A percentile compares a stretch with the other conserved stretches of the same genome.
phyloP scores from a whole-genome alignment of 2,113 vertebrate genomes.

The Astatotilapia flaviijosephi region DNA sequence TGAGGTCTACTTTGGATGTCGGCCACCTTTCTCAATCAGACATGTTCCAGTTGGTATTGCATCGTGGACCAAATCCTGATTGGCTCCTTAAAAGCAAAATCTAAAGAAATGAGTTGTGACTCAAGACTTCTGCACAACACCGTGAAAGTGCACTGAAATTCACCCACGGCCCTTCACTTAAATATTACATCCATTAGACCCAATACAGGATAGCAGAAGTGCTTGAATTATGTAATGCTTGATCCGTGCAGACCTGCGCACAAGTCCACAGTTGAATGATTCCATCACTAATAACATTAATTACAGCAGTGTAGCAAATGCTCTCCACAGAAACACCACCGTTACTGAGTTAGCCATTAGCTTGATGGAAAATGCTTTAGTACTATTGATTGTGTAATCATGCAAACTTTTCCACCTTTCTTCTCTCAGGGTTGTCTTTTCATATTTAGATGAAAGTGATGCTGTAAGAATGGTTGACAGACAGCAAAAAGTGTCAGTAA shows the following conservation, averaged over 20 bases:
- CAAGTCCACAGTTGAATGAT: constrained; percentile 37
- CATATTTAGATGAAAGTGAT: background rate
- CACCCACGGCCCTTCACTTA: background rate
- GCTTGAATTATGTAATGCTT: constrained; percentile 58
- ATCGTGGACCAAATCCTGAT: background rate
- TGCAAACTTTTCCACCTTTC: background rate
- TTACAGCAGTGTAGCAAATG: constrained; percentile 16
- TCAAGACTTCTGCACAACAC: background rate
- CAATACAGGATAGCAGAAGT: background rate
- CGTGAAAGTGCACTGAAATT: background rate
- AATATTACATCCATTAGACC: constrained; percentile 20
- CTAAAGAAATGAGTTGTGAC: background rate
- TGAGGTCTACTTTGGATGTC: background rate
- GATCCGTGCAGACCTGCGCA: constrained; percentile 26
- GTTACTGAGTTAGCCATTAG: constrained; percentile 40
- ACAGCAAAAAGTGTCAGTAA: background rate
- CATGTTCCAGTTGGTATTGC: background rate
- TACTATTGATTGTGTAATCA: constrained; percentile 11
- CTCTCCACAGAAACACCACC: constrained; percentile 27
- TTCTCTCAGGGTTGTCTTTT: background rate
- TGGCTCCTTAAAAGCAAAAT: background rate
- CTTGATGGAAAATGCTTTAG: constrained; percentile 14
- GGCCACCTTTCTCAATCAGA: background rate
- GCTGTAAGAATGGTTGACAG: background rate
- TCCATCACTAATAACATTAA: constrained; percentile 55